Percentiles rank a stretch among this genome's conserved stretches.
Conservation (phyloP, 2,888 invertebrate species). For the Alcis repandata region DNA sequence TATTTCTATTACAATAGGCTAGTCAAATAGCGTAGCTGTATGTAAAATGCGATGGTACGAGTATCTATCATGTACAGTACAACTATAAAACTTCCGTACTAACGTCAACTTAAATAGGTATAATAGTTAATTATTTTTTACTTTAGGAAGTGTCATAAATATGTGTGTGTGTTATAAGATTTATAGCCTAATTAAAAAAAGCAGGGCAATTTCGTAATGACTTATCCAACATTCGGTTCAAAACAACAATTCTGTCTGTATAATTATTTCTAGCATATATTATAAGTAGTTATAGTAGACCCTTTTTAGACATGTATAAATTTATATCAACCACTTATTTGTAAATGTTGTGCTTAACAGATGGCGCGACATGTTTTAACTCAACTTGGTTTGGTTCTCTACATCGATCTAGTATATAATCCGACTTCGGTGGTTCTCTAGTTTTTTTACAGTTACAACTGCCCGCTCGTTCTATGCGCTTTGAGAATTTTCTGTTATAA, state of each 20-base stretch:
- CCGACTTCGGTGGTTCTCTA: no score
- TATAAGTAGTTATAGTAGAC: no score
- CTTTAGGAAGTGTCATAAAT: conserved; percentile 2
- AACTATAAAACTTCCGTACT: neutral
- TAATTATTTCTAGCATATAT: no score
- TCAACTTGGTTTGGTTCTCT: no score
- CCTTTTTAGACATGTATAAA: no score
- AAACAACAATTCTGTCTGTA: neutral
- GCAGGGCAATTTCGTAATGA: conserved; percentile 2
- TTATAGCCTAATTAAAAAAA: conserved; percentile 1
- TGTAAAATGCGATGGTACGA: neutral
- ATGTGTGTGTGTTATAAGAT: neutral
- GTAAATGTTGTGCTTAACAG: no score
- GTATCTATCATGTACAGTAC: neutral
- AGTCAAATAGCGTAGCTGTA: neutral
- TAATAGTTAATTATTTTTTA: neutral
- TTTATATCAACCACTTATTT: no score
- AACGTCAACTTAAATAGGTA: neutral
- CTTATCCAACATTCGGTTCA: neutral
- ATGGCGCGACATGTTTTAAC: no score
- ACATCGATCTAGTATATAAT: no score
- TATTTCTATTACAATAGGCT: conserved; percentile 15
- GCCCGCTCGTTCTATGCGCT: no score
- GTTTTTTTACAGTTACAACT: no score
- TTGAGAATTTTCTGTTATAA: no score